These are phyloP conservation scores for Caenorhabditis briggsae DNA, from an alignment of 1,140 invertebrate species.

Conservation along the genomic window DNA sequence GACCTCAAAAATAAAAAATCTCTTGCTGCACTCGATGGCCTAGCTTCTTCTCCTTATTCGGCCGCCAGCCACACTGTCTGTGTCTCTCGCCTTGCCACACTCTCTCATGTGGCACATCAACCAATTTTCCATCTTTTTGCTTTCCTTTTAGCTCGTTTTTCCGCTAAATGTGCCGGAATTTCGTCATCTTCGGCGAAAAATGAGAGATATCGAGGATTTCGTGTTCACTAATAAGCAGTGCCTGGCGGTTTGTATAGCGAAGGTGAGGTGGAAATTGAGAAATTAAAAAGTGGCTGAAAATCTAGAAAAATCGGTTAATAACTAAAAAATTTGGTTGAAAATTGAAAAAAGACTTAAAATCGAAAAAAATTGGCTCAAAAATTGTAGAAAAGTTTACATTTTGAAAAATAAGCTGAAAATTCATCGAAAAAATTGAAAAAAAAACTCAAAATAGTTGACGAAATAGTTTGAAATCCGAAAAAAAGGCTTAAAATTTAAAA, in stretches of 20 bases:
- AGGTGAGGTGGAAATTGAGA: constrained; percentile 12
- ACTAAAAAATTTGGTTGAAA: too few relatives aligned
- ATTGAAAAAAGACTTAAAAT: too few relatives aligned
- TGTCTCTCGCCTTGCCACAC: not conserved
- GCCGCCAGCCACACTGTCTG: not conserved
- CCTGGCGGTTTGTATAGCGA: constrained; percentile 58
- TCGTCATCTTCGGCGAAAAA: not conserved
- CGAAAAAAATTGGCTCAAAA: too few relatives aligned
- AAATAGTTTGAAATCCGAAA: too few relatives aligned
- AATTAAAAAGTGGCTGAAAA: not conserved
- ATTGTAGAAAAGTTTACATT: too few relatives aligned
- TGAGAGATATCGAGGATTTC: constrained; percentile 65
- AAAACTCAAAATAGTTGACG: too few relatives aligned
- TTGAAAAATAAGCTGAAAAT: too few relatives aligned
- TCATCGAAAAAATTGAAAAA: too few relatives aligned
- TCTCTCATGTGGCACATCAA: not conserved
- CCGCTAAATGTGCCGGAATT: constrained; percentile 39
- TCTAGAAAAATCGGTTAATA: too few relatives aligned
- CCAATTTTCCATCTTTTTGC: constrained; percentile 10
- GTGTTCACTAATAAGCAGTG: constrained; percentile 66
- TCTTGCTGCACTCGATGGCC: not conserved
- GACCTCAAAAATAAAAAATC: not conserved
- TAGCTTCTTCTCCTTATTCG: not conserved
- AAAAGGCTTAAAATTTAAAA: too few relatives aligned
- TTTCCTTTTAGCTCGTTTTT: not conserved